A percentile compares a stretch with the other conserved stretches of the same genome.
phyloP scores from a whole-genome alignment of 2,888 invertebrate genomes.

The Pseudanteris insignis region DNA sequence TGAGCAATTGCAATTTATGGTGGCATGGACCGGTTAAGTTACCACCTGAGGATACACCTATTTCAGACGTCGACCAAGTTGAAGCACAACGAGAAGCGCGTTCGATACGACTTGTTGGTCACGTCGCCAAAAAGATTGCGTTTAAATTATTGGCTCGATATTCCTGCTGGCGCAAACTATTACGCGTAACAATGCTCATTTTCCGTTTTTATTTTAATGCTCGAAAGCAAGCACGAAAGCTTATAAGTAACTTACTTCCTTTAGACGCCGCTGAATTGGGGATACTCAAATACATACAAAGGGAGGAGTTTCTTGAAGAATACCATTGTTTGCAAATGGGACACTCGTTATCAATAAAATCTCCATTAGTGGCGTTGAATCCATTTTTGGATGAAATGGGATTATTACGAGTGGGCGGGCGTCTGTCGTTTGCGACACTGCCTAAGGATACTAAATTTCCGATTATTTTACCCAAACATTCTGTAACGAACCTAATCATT shows the following conservation, averaged over 20 bases:
- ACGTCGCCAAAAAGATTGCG: neutral
- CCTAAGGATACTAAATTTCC: neutral
- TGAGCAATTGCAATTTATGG: neutral
- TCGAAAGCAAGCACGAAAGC: too few species aligned
- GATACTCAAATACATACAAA: neutral
- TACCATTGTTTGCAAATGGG: neutral
- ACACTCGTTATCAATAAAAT: neutral
- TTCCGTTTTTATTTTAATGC: too few species aligned
- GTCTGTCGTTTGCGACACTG: constrained; percentile 13
- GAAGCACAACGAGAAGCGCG: neutral
- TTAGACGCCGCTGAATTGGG: neutral
- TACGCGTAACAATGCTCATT: neutral
- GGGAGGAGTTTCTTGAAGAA: neutral
- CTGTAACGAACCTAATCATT: neutral
- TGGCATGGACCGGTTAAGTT: neutral
- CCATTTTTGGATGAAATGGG: neutral
- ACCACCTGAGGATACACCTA: too few species aligned
- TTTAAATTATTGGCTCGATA: neutral
- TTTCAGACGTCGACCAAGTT: neutral
- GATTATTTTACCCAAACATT: neutral
- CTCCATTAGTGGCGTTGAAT: neutral
- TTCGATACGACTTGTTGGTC: neutral
- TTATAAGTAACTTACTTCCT: too few species aligned
- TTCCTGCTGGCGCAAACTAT: neutral
- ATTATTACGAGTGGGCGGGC: constrained; percentile 38